Evolutionary conservation across 2,797 vertebrate genomes (phyloP), one percentile per base, ranked within the genome.

Genomic region (Spinibarbus caldwelli): DNA sequence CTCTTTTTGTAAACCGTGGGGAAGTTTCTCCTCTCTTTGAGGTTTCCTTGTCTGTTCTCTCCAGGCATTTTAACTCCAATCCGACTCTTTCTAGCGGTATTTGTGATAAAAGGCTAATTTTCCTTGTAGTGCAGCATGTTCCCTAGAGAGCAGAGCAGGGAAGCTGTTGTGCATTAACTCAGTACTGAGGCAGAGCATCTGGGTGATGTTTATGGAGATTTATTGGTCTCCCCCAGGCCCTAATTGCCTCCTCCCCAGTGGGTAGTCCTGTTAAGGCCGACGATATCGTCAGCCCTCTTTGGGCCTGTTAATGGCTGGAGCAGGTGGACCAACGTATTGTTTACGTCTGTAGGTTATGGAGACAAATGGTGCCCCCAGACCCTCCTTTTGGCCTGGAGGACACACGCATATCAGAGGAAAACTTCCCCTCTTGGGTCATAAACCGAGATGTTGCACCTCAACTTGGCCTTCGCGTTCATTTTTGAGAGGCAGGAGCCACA

Each of bases 151-250:
- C 26, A 38, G 79, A 82, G 83, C 78, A 29, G 26, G 76, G 84
- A 86, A 54, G 83, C 87, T 76, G 85, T 71, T 81, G 72, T 85
- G 83, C 47, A 62, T 84, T 86, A 86, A 82, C 81, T 77, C 78
- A 66, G 82, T 54, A 73, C 67, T 54, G 75, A 87, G 73, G 86
- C 64, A 82, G 84, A 73, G 81, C 78, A 79, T 72, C 14, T 75
- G 82, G 90, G 87, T 95, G 95, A 96, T 93, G 94, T 95, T 96
- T 95, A 95, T 95, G 94, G 95, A 96, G 95, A 96, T 96, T 94
- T 96, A 96, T 96, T 92, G 90, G 90, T 92, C 92, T 92, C 94
- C 91, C 89, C 79, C 66, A 77, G 89, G 89, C 88, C 90, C 91
- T 95, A 95, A 96, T 95, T 93, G 93, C 94, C 94, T 95, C 90